Conservation (phyloP, 2,888 invertebrate species). For the Notocelia uddmanniana region DNA sequence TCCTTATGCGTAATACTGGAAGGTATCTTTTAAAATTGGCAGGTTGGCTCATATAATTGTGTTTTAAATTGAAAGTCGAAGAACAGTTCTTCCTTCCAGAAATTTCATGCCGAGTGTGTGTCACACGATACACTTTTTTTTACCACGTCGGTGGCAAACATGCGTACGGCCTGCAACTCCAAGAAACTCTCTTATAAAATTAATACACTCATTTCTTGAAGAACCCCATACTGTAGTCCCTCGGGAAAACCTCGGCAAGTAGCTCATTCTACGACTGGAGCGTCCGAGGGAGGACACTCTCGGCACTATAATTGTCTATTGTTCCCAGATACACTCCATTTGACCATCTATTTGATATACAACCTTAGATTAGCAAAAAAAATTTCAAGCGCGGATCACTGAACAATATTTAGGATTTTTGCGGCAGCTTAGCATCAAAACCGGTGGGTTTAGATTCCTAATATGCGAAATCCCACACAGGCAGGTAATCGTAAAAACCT, state of each 20-base stretch:
- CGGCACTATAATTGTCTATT: too few species aligned
- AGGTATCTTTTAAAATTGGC: not conserved
- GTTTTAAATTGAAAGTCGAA: not conserved
- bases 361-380: too few species aligned
- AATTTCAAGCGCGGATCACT: not conserved
- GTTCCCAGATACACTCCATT: too few species aligned
- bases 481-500: constrained; percentile 13
- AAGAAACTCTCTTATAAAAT: too few species aligned
- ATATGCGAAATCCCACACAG: constrained; percentile 29
- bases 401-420: not conserved
- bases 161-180: too few species aligned
- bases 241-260: too few species aligned
- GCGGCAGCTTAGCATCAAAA: not conserved
- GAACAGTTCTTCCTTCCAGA: not conserved
- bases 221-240: too few species aligned
- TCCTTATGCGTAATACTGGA: not conserved
- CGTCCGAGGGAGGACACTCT: too few species aligned
- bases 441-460: not conserved
- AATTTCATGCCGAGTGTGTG: not conserved
- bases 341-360: too few species aligned
- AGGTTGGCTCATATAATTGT: not conserved
- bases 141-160: too few species aligned
- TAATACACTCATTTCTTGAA: too few species aligned
- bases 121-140: not conserved
- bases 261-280: too few species aligned